A percentile compares a stretch with the other conserved stretches of the same genome.
These are phyloP conservation scores for Parapsyche elsis DNA, from an alignment of 1,140 invertebrate species.

Conservation along the genomic window DNA sequence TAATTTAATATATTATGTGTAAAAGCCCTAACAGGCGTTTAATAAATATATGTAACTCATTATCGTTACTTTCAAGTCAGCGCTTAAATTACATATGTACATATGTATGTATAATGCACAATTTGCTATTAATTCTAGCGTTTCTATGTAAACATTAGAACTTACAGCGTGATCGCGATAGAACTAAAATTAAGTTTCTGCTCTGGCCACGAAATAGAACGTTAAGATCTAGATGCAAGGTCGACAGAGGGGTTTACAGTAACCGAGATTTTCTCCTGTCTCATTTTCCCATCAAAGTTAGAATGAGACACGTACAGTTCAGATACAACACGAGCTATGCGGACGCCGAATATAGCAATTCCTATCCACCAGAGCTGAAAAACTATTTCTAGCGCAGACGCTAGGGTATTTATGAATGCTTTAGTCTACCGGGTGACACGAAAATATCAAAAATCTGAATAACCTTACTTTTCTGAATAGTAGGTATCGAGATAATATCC, in stretches of 20 bases:
- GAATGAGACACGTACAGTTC: neutral
- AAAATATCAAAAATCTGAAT: neutral
- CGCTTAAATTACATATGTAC: no score
- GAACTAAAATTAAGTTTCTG: conserved; percentile 36
- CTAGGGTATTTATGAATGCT: conserved; percentile 6
- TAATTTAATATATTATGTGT: no score
- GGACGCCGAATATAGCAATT: conserved; percentile 49
- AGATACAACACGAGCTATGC: conserved; percentile 1
- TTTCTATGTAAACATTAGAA: no score
- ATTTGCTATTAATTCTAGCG: no score
- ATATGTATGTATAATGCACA: no score
- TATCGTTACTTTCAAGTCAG: no score
- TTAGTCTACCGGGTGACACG: neutral
- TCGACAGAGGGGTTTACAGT: conserved; percentile 13
- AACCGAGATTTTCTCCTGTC: conserved; percentile 33
- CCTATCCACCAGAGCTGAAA: neutral
- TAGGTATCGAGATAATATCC: no score
- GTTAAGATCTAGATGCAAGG: conserved; percentile 51
- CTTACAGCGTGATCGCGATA: neutral
- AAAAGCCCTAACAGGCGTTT: no score
- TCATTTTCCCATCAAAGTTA: neutral
- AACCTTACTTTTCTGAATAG: no score
- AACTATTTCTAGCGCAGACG: conserved; percentile 33
- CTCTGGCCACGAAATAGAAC: conserved; percentile 9
- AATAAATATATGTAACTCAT: no score